Conservation (phyloP, 2,888 invertebrate species). For the Drosophila flavopinicola region DNA sequence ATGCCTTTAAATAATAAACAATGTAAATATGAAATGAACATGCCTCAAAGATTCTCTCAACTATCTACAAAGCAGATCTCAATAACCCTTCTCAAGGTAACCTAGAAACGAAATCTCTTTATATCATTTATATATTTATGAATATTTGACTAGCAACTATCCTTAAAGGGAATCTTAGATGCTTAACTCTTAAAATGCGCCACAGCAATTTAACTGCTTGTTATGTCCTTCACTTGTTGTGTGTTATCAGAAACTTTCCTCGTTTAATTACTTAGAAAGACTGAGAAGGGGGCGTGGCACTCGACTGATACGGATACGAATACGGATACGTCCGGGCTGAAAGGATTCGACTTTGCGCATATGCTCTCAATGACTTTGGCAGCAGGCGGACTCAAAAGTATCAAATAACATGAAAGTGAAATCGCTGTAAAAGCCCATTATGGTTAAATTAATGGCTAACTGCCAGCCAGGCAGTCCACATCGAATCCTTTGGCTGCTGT, state of each 20-base stretch:
- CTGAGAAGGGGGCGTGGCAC: conserved; percentile 22
- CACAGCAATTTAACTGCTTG: conserved; percentile 52
- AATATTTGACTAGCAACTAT: conserved; percentile 12
- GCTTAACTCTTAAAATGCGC: conserved; percentile 8
- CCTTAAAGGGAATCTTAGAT: conserved; percentile 15
- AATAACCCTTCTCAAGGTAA: background rate
- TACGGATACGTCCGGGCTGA: conserved; percentile 53
- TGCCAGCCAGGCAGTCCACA: conserved; percentile 26
- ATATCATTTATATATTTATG: conserved; percentile 5
- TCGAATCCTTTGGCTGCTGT: conserved; percentile 46
- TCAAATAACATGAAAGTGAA: conserved; percentile 75
- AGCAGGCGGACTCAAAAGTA: conserved; percentile 54
- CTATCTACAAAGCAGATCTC: background rate
- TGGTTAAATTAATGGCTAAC: conserved; percentile 71
- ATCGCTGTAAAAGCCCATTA: conserved; percentile 68
- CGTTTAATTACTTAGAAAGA: conserved; percentile 64
- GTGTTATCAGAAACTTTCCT: conserved; percentile 69
- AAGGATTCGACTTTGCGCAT: conserved; percentile 60
- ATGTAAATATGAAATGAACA: background rate
- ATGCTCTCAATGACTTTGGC: conserved; percentile 66
- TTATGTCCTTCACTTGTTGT: conserved; percentile 48
- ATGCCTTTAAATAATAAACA: background rate
- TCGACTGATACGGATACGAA: too few relatives aligned
- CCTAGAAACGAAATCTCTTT: conserved; percentile 1
- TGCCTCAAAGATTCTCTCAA: background rate